phyloP scores from a whole-genome alignment of 1,140 invertebrate species.

The Pygmarrhopalites habei region DNA sequence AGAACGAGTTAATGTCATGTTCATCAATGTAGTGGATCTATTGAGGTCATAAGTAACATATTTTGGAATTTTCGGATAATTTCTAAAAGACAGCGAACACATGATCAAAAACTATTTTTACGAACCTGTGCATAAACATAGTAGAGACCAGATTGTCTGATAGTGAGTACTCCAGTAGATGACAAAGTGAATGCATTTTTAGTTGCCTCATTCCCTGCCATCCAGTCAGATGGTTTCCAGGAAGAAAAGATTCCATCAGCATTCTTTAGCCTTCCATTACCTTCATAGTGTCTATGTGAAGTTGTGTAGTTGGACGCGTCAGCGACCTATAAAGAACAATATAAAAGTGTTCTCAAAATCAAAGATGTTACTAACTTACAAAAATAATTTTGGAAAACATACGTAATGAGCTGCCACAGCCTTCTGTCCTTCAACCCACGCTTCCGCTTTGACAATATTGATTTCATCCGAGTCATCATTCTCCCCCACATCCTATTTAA shows the following conservation, averaged over 20 bases:
- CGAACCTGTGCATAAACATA: conserved; percentile 57
- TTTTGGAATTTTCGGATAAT: background rate
- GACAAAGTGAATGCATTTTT: conserved; percentile 41
- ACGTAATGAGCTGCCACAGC: conserved; percentile 22
- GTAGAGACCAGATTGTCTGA: conserved; percentile 55
- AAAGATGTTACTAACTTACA: no score
- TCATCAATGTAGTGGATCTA: conserved; percentile 58
- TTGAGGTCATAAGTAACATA: conserved; percentile 20
- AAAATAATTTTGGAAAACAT: no score
- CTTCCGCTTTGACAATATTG: conserved; percentile 37
- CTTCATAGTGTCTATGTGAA: conserved; percentile 39
- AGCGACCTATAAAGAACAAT: background rate
- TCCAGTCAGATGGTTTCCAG: conserved; percentile 49
- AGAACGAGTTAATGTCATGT: conserved; percentile 57
- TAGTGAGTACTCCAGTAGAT: conserved; percentile 48
- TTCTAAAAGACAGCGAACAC: conserved; percentile 8
- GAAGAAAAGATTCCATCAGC: conserved; percentile 47
- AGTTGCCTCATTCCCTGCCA: conserved; percentile 40
- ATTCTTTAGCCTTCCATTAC: conserved; percentile 50
- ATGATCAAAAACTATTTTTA: background rate
- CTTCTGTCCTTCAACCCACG: conserved; percentile 32
- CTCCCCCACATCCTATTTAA: background rate
- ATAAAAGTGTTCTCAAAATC: no score
- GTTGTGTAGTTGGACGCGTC: conserved; percentile 32
- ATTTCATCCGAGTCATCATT: conserved; percentile 22